Evolutionary conservation across 2,888 invertebrate genomes (phyloP).

Genomic region (Drosophila mimica): DNA sequence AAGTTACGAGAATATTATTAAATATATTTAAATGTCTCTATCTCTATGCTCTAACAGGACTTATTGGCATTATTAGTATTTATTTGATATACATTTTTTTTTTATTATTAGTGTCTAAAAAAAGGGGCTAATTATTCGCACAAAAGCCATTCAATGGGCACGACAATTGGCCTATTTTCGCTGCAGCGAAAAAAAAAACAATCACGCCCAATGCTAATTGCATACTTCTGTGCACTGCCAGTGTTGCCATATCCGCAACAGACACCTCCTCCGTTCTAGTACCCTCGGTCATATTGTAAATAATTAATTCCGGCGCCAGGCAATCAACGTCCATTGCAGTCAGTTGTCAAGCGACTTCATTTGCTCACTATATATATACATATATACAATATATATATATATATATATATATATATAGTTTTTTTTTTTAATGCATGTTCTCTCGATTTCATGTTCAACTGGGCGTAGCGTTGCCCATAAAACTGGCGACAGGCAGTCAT

Average conservation of each 20-base stretch:
- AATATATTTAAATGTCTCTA: background rate
- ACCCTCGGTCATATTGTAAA: slow-evolving; percentile 50
- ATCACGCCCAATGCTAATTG: slow-evolving; percentile 66
- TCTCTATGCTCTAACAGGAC: background rate
- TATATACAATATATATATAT: background rate
- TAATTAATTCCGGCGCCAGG: slow-evolving; percentile 70
- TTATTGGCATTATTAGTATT: background rate
- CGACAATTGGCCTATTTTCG: slow-evolving; percentile 32
- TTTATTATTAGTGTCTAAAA: background rate
- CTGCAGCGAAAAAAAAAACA: slow-evolving; percentile 31
- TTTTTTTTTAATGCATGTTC: slow-evolving; percentile 7
- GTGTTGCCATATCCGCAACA: slow-evolving; percentile 32
- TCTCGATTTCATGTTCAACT: slow-evolving; percentile 41
- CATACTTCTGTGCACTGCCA: slow-evolving; percentile 62
- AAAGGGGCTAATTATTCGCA: slow-evolving; percentile 34
- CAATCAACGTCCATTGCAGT: slow-evolving; percentile 72
- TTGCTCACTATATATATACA: slow-evolving; percentile 20
- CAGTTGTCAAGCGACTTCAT: slow-evolving; percentile 71
- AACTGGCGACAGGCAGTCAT: slow-evolving; percentile 64
- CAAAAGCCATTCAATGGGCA: slow-evolving; percentile 19
- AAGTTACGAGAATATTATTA: background rate
- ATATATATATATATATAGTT: background rate
- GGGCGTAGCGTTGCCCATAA: slow-evolving; percentile 56
- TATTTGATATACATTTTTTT: background rate
- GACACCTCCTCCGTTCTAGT: background rate